Conservation (phyloP, 2,113 vertebrate genomes). For the Apteryx mantelli region DNA sequence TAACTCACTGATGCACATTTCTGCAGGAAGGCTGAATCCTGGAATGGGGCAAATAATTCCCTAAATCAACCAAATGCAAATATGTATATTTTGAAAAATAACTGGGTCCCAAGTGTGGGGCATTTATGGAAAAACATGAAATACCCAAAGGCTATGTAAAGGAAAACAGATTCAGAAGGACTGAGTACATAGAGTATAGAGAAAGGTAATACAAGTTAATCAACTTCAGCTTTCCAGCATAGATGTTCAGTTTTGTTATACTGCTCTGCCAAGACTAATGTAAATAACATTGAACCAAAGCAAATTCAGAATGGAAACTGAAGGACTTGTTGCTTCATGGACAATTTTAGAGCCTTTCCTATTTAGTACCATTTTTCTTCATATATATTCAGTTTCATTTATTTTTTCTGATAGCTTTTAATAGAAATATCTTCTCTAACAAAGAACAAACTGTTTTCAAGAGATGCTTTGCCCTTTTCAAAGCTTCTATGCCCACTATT, state of each 20-base stretch:
- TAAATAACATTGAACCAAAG: not conserved
- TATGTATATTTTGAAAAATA: not conserved
- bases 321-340: not conserved
- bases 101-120: not conserved
- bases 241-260: not conserved
- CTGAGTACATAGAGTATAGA: not conserved
- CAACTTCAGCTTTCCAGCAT: not conserved
- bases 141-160: not conserved
- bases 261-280: not conserved
- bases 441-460: conserved; percentile 4
- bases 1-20: not conserved
- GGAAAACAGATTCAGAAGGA: not conserved
- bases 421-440: not conserved
- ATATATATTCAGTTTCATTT: not conserved
- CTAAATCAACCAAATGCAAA: not conserved
- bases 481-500: not conserved
- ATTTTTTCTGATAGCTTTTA: not conserved
- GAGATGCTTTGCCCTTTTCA: conserved; percentile 10
- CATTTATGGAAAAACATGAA: not conserved
- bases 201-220: not conserved
- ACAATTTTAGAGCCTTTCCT: not conserved
- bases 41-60: not conserved
- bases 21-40: not conserved
- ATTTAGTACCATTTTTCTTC: not conserved
- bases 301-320: not conserved